Base-by-base conservation (phyloP, 2,888 invertebrate species). In the Phaedon cochleariae region DNA sequence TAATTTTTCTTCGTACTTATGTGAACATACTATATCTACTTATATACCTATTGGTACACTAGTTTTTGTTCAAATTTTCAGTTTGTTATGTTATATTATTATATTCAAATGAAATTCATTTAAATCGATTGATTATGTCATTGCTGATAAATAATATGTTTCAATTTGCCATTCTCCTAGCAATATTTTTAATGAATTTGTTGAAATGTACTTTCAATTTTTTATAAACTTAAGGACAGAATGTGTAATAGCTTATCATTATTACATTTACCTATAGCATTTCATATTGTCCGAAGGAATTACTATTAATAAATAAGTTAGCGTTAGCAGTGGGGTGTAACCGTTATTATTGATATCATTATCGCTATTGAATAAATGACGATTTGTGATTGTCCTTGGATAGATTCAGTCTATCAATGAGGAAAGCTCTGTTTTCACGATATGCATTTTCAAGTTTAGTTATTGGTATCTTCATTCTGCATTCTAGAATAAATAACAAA, bases 181-280 rank as follows among this genome's bases (percentile, higher is more conserved):
- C 9, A 18, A 26, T 26, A 34, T 54, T 54, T 54, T 41, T 4
- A 41, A 15, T 55, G 20, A 54, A 18, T 54, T 12, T 37, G 10
- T 41, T 55, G 22, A 21, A 41, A 21, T 55, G 15, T 57, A 57
- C 45, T 57, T 57, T 57, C 57, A 45, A 22, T 45, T 57, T 45
- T 18, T 57, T 45, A n/a, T 45, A 15, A 4, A 5, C 20, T 15
- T 26, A 57, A 57, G 45, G 45, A 57, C 57, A 37, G 29, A 26
- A 10, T 26, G 20, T 46, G 57, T 57, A 45, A 26, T 57, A 57
- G 12, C 26, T 45, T 26, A 12, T 46, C 4, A 57, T 41, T 20
- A 57, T 57, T 57, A 22, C 45, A 57, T 37, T 34, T n/a, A n/a
- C n/a, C 20, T 20, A 34, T 34, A 10, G n/a, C 18, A 29, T 45